Percentiles rank a stretch among this genome's conserved stretches.
phyloP scores from a whole-genome alignment of 2,113 vertebrate genomes.

The Amblyopsis rosae region DNA sequence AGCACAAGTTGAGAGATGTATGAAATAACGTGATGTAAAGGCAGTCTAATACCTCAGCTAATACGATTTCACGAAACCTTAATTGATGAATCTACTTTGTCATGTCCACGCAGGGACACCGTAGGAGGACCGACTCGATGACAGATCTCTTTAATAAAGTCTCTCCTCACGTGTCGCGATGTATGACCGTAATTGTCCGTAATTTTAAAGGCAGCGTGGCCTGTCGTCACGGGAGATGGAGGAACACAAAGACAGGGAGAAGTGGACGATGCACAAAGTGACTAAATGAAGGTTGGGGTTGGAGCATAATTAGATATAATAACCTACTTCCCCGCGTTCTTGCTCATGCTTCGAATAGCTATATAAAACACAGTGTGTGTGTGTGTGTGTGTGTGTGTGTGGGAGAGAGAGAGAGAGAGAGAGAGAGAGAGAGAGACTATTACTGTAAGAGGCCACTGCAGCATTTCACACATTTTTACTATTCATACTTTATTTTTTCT shows the following conservation, averaged over 20 bases:
- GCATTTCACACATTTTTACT: too few relatives aligned
- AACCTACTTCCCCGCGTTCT: too few relatives aligned
- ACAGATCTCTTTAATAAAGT: constrained; percentile 77
- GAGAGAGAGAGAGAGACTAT: too few relatives aligned
- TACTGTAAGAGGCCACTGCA: too few relatives aligned
- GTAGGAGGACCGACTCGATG: constrained; percentile 48
- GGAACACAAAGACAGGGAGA: neutral
- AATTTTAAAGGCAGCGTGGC: constrained; percentile 36
- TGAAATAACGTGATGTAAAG: constrained; percentile 64
- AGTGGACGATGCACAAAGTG: too few relatives aligned
- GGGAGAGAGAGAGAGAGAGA: too few relatives aligned
- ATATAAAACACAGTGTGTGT: too few relatives aligned
- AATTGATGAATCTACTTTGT: constrained; percentile 70
- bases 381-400: too few relatives aligned
- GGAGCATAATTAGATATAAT: too few relatives aligned
- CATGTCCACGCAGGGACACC: constrained; percentile 55
- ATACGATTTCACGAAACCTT: constrained; percentile 46
- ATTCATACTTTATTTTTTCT: too few relatives aligned
- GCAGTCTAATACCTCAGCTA: constrained; percentile 51
- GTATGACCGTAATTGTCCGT: constrained; percentile 60
- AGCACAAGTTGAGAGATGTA: constrained; percentile 54
- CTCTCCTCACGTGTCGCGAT: constrained; percentile 56
- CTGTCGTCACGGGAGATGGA: neutral
- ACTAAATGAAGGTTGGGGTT: too few relatives aligned
- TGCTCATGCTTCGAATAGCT: too few relatives aligned